Percentiles rank a stretch among this genome's conserved stretches.
phyloP scores from a whole-genome alignment of 2,113 vertebrate genomes.

The Zosterops borbonicus region DNA sequence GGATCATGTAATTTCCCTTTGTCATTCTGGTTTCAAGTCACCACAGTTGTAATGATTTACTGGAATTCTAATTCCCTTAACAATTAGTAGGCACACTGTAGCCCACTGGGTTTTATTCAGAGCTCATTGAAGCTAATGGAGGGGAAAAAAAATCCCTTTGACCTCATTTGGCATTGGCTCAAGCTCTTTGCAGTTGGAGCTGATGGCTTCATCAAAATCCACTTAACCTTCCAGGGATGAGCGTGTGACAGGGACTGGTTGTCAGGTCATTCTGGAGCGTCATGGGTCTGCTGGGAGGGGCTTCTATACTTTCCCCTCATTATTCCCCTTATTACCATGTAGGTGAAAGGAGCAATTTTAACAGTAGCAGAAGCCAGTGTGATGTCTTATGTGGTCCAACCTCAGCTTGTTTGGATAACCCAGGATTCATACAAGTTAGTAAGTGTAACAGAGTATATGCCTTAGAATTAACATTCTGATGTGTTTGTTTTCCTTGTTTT shows the following conservation, averaged over 20 bases:
- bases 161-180: slow-evolving; percentile 46
- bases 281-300: not conserved
- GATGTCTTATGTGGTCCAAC: not conserved
- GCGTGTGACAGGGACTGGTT: not conserved
- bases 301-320: not conserved
- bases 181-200: not conserved
- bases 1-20: not conserved
- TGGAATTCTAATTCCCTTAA: slow-evolving; percentile 3
- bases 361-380: not conserved
- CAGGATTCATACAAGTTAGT: not conserved
- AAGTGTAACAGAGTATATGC: not conserved
- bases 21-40: not conserved
- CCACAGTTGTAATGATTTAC: not conserved
- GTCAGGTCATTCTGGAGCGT: not conserved
- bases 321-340: not conserved
- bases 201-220: slow-evolving; percentile 55
- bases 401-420: not conserved
- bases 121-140: slow-evolving; percentile 37
- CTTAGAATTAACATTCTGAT: not conserved
- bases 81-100: not conserved
- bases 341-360: not conserved
- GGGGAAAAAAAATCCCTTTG: slow-evolving; percentile 6
- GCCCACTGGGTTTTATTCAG: not conserved
- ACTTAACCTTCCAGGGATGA: slow-evolving; percentile 48
- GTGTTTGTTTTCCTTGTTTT: not conserved